Evolutionary conservation across 1,140 invertebrate genomes (phyloP).

Genomic region (Drosophila mayri): DNA sequence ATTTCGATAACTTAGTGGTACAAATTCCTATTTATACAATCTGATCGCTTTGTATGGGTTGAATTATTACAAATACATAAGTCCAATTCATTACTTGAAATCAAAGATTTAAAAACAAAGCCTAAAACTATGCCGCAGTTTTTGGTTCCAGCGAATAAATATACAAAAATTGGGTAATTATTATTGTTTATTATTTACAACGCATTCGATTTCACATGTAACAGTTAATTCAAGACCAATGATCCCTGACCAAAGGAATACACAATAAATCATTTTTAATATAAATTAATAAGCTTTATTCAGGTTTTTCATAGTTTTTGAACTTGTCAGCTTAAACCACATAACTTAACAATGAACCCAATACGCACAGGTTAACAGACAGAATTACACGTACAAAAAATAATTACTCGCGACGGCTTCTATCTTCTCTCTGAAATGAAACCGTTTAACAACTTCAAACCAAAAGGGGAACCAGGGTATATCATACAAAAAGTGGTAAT

Average conservation of each 20-base stretch:
- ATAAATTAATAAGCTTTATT: constrained; percentile 80
- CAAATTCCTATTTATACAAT: not conserved
- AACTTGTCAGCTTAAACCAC: constrained; percentile 80
- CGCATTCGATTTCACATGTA: not conserved
- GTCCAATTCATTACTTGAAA: no score
- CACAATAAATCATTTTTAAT: constrained; percentile 33
- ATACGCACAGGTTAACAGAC: constrained; percentile 75
- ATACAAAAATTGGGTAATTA: not conserved
- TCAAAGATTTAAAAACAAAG: no score
- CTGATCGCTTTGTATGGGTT: not conserved
- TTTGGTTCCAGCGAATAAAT: not conserved
- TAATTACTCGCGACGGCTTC: constrained; percentile 43
- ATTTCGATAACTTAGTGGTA: not conserved
- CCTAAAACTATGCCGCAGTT: constrained; percentile 46
- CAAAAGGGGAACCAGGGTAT: constrained; percentile 38
- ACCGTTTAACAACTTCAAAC: constrained; percentile 61
- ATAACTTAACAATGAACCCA: constrained; percentile 79
- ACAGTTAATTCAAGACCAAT: not conserved
- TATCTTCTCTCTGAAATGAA: constrained; percentile 27
- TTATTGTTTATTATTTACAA: not conserved
- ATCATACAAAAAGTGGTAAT: constrained; percentile 38
- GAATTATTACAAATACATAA: no score
- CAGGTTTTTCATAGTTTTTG: constrained; percentile 73
- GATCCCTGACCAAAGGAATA: no score
- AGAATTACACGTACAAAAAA: constrained; percentile 50